phyloP scores from a whole-genome alignment of 2,797 vertebrate genomes.

The Sarcophilus harrisii region DNA sequence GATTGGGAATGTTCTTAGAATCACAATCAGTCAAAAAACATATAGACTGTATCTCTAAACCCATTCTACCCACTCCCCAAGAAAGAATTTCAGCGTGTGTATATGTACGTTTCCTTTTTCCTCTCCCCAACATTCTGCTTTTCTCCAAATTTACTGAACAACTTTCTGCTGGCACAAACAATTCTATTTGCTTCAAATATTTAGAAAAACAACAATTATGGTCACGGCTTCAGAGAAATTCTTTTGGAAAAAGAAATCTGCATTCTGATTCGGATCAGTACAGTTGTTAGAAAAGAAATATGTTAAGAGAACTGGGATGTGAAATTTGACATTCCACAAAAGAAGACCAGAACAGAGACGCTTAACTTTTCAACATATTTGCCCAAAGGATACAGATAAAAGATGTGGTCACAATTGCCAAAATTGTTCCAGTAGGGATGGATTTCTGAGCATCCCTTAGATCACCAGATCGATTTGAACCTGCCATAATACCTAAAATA shows the following conservation, averaged over 20 bases:
- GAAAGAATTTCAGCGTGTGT: not conserved
- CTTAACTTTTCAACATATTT: not conserved
- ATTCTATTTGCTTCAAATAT: not conserved
- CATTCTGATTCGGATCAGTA: not conserved
- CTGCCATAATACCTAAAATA: constrained; percentile 95
- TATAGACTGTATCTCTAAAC: not conserved
- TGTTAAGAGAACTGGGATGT: not conserved
- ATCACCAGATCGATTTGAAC: constrained; percentile 97
- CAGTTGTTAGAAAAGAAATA: not conserved
- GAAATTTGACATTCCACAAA: not conserved
- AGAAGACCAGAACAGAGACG: not conserved
- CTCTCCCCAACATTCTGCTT: rapidly evolving
- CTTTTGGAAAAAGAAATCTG: not conserved
- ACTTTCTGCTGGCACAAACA: not conserved
- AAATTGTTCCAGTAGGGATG: constrained; percentile 95
- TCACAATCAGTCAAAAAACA: not conserved
- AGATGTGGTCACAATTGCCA: constrained; percentile 95
- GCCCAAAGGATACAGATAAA: constrained; percentile 94
- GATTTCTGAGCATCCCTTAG: constrained; percentile 96
- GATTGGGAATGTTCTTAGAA: not conserved
- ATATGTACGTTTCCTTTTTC: not conserved
- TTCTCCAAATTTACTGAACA: not conserved
- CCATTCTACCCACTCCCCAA: not conserved
- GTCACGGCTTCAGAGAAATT: not conserved
- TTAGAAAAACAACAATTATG: not conserved